A percentile compares a stretch with the other conserved stretches of the same genome.
These are phyloP conservation scores for Psilopogon haemacephalus DNA, from an alignment of 2,113 vertebrate species.

Conservation along the genomic window DNA sequence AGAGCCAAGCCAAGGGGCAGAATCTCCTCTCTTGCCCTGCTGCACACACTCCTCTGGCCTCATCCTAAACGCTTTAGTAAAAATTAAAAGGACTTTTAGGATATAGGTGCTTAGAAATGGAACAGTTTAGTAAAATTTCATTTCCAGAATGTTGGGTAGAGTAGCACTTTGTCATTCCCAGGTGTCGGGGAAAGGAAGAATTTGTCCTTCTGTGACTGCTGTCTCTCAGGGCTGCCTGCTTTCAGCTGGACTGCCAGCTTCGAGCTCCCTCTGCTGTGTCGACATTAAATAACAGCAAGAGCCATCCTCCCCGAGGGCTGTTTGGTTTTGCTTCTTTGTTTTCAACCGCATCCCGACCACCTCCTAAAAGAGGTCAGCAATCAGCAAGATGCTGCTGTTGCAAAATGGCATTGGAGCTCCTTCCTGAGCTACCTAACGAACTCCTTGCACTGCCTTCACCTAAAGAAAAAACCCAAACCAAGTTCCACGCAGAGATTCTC, in stretches of 20 bases:
- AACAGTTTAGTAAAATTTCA: not conserved
- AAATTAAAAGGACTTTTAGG: not conserved
- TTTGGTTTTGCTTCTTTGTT: too few species aligned
- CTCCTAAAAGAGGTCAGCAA: not conserved
- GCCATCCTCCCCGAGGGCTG: not conserved
- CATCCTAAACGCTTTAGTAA: too few species aligned
- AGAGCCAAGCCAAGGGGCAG: too few species aligned
- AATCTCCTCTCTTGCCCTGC: too few species aligned
- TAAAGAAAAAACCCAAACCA: too few species aligned
- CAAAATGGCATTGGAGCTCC: not conserved
- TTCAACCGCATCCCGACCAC: not conserved
- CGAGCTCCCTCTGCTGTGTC: slow-evolving; percentile 31
- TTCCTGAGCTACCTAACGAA: not conserved
- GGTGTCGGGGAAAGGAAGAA: not conserved
- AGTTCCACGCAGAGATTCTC: not conserved
- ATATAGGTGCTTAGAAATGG: not conserved
- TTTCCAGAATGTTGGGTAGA: not conserved
- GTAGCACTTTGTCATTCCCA: not conserved
- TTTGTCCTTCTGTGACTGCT: not conserved
- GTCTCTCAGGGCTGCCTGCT: not conserved
- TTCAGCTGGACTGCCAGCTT: not conserved
- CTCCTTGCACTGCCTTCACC: not conserved
- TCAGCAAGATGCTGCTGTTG: not conserved
- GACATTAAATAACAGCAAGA: not conserved
- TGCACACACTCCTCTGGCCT: too few species aligned